These are phyloP conservation scores for Ormyrus rosae DNA, from an alignment of 2,888 invertebrate species.

Conservation along the genomic window DNA sequence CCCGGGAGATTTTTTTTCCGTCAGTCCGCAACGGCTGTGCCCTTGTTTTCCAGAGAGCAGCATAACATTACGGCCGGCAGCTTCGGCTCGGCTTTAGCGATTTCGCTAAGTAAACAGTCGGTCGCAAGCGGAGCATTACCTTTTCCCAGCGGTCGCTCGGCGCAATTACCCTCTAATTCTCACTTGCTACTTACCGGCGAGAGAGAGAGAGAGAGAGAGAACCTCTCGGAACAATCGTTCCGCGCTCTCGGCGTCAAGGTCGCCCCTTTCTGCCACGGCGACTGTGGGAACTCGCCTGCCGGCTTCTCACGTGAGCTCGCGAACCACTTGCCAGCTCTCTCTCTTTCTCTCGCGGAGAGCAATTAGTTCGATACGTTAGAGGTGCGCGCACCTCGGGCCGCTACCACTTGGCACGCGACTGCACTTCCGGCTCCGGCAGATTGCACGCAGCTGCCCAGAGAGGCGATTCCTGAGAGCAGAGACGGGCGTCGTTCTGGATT, in stretches of 20 bases:
- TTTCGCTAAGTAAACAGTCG: too few species aligned
- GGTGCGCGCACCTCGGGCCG: background rate
- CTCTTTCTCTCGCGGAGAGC: background rate
- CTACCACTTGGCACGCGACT: too few species aligned
- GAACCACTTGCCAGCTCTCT: background rate
- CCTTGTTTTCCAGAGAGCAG: too few species aligned
- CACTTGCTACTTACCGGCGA: background rate
- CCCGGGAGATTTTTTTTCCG: too few species aligned
- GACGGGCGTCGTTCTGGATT: too few species aligned
- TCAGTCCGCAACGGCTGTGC: too few species aligned
- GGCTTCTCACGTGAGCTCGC: constrained; percentile 7
- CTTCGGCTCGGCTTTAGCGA: too few species aligned
- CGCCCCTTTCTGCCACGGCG: background rate
- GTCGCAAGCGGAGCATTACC: too few species aligned
- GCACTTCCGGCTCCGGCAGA: too few species aligned
- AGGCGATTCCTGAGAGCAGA: too few species aligned
- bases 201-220: background rate
- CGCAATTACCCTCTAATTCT: constrained; percentile 20
- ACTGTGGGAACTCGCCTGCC: constrained; percentile 33
- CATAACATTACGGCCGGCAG: too few species aligned
- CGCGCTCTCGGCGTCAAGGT: constrained; percentile 14
- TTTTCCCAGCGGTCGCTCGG: background rate
- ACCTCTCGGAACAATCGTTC: background rate
- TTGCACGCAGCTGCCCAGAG: too few species aligned
- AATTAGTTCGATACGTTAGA: constrained; percentile 21